phyloP scores from a whole-genome alignment of 2,888 invertebrate genomes.

The Macrophya annulata region DNA sequence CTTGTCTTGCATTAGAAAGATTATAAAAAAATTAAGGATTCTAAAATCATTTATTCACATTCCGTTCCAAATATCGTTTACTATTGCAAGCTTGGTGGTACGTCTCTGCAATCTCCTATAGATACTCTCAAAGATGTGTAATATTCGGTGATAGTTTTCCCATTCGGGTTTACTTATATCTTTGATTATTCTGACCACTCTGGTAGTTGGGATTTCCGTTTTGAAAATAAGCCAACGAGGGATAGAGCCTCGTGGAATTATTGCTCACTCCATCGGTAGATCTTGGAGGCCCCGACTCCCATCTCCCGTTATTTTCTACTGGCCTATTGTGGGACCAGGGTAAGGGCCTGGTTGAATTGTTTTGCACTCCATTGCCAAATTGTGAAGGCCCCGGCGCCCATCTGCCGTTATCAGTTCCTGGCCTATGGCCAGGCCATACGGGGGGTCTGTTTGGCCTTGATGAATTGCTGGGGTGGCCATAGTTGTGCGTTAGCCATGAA shows the following conservation, averaged over 20 bases:
- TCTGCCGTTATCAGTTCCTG: neutral
- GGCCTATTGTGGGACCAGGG: neutral
- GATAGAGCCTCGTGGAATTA: neutral
- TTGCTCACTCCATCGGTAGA: neutral
- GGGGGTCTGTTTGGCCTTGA: neutral
- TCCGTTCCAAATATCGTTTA: neutral
- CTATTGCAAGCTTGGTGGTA: no score
- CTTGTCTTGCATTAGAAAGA: neutral
- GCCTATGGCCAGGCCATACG: neutral
- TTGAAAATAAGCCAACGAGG: neutral
- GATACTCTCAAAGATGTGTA: neutral
- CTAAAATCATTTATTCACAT: neutral
- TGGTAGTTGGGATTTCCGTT: neutral
- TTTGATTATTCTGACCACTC: neutral
- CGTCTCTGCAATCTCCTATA: neutral
- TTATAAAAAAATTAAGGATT: neutral
- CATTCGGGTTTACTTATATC: neutral
- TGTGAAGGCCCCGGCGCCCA: no score
- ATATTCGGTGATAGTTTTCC: neutral
- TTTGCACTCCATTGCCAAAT: no score
- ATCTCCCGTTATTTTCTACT: neutral
- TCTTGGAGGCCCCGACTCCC: neutral
- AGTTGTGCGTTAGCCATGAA: conserved; percentile 10
- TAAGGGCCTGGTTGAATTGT: neutral
- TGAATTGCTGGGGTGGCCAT: neutral